These are phyloP conservation scores for Dolichopus griseipennis DNA, from an alignment of 2,888 invertebrate genomes.

Conservation along the genomic window DNA sequence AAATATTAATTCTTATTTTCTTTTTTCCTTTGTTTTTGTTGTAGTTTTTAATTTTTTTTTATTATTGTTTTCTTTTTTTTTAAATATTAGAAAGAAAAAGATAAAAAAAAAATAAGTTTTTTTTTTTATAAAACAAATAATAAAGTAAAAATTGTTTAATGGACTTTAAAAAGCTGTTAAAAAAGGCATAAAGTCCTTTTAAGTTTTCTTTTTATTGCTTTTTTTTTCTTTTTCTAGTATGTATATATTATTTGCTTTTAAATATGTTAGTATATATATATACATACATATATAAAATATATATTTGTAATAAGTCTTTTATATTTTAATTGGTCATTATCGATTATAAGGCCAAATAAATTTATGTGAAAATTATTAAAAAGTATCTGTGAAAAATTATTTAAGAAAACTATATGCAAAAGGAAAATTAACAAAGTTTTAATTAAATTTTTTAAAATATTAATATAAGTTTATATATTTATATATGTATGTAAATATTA, in stretches of 20 bases:
- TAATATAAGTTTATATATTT: no score
- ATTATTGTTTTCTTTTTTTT: background rate
- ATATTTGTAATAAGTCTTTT: background rate
- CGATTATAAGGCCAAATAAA: background rate
- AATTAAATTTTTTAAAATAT: no score
- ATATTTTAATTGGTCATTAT: background rate
- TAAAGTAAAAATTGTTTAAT: background rate
- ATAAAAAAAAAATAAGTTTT: background rate
- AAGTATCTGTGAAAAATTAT: background rate
- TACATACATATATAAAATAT: background rate
- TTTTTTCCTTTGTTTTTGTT: no score
- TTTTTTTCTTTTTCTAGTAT: no score
- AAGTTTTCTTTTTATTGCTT: background rate
- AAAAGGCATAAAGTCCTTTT: conserved; percentile 4
- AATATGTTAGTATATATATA: background rate
- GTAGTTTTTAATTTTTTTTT: background rate
- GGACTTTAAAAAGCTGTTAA: conserved; percentile 6
- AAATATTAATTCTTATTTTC: background rate
- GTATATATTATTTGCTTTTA: no score
- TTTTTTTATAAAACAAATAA: no score
- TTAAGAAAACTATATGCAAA: no score
- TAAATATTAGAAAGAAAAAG: background rate
- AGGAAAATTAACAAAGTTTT: no score
- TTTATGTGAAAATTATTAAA: conserved; percentile 2
- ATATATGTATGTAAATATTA: no score